These are phyloP conservation scores for Stenolophus ochropezus DNA, from an alignment of 2,888 invertebrate species.

Conservation along the genomic window DNA sequence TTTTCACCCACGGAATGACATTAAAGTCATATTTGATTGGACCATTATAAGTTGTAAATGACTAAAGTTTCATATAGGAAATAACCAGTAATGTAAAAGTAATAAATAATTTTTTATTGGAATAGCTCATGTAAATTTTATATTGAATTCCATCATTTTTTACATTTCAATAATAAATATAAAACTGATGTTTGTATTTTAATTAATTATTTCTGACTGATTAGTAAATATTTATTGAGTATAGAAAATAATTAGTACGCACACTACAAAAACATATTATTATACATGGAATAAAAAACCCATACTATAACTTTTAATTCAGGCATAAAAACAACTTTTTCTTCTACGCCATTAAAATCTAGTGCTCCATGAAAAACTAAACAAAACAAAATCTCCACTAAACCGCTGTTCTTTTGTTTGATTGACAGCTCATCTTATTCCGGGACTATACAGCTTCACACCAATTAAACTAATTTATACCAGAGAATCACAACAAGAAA, in stretches of 20 bases:
- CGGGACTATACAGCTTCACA: conserved; percentile 19
- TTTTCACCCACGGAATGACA: neutral
- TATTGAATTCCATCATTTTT: too few relatives aligned
- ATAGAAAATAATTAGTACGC: too few relatives aligned
- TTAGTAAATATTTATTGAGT: too few relatives aligned
- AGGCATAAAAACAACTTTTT: neutral
- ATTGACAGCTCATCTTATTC: conserved; percentile 34
- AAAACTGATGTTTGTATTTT: too few relatives aligned
- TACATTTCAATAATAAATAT: too few relatives aligned
- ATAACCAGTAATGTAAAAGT: neutral
- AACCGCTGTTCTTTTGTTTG: conserved; percentile 35
- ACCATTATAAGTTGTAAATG: neutral
- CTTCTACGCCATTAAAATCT: neutral
- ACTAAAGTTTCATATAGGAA: neutral
- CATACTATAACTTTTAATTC: neutral
- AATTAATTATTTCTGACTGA: too few relatives aligned
- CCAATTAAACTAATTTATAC: conserved; percentile 34
- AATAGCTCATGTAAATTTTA: neutral
- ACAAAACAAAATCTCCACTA: conserved; percentile 10
- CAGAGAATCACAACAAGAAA: too few relatives aligned
- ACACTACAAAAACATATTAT: neutral
- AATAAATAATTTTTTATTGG: neutral
- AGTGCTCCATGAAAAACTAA: conserved; percentile 11
- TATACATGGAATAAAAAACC: neutral
- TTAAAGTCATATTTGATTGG: conserved; percentile 1